Evolutionary conservation across 2,797 vertebrate species (phyloP).

Genomic region (Platalea minor): DNA sequence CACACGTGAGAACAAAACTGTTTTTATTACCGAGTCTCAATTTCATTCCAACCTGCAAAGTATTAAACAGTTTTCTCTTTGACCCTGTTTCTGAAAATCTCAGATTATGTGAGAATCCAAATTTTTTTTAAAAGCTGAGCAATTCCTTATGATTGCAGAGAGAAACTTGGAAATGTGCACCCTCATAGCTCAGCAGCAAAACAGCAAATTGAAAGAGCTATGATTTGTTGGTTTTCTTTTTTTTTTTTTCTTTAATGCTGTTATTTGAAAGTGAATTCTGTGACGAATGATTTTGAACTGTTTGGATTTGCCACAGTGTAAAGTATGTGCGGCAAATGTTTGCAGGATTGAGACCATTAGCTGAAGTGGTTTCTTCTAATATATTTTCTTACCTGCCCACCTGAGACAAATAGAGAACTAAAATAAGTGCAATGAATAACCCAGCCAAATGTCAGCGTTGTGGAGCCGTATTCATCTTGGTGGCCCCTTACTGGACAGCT

Average conservation of each 20-base stretch:
- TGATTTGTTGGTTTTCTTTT: not conserved
- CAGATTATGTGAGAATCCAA: not conserved
- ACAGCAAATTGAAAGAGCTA: not conserved
- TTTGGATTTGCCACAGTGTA: not conserved
- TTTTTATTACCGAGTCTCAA: not conserved
- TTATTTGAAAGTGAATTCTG: not conserved
- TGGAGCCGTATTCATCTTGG: not conserved
- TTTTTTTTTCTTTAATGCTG: not conserved
- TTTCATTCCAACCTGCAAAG: not conserved
- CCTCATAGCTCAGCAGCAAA: not conserved
- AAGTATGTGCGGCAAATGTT: not conserved
- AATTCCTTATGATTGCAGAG: not conserved
- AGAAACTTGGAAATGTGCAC: not conserved
- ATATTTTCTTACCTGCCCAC: not conserved
- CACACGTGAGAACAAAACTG: not conserved
- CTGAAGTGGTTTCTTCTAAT: not conserved
- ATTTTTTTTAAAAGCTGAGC: not conserved
- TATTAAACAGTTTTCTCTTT: not conserved
- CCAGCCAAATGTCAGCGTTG: not conserved
- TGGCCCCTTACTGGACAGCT: not conserved
- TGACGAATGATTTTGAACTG: not conserved
- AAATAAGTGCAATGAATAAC: not conserved
- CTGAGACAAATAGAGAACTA: not conserved
- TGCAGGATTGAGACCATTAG: not conserved
- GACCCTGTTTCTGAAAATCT: not conserved